phyloP scores from a whole-genome alignment of 2,113 vertebrate species.

The Alligator mississippiensis region DNA sequence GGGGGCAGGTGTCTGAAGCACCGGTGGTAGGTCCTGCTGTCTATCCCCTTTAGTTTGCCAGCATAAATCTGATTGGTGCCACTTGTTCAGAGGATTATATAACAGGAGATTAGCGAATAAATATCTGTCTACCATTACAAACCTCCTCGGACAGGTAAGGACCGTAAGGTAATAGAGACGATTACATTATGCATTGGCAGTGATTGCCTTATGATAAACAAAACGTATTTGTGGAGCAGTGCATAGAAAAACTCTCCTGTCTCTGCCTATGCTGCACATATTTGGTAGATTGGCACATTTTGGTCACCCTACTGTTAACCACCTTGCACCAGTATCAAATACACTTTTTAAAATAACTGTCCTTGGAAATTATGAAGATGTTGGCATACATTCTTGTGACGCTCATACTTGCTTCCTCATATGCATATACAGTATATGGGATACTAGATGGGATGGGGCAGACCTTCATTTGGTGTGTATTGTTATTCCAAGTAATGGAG shows the following conservation, averaged over 20 bases:
- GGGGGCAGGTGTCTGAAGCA: not conserved
- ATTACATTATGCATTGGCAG: not conserved
- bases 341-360: not conserved
- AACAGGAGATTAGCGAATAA: not conserved
- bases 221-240: not conserved
- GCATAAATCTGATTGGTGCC: not conserved
- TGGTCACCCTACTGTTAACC: not conserved
- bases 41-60: not conserved
- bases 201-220: not conserved
- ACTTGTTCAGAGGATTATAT: not conserved
- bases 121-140: not conserved
- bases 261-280: not conserved
- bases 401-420: not conserved
- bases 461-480: not conserved
- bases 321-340: not conserved
- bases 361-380: not conserved
- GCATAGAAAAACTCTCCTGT: not conserved
- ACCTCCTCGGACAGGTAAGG: not conserved
- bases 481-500: not conserved
- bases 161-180: not conserved
- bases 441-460: fast-evolving
- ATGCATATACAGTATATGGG: not conserved
- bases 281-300: not conserved
- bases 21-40: fast-evolving
- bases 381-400: not conserved